phyloP scores from a whole-genome alignment of 2,888 invertebrate species.

The Mesoligia furuncula region DNA sequence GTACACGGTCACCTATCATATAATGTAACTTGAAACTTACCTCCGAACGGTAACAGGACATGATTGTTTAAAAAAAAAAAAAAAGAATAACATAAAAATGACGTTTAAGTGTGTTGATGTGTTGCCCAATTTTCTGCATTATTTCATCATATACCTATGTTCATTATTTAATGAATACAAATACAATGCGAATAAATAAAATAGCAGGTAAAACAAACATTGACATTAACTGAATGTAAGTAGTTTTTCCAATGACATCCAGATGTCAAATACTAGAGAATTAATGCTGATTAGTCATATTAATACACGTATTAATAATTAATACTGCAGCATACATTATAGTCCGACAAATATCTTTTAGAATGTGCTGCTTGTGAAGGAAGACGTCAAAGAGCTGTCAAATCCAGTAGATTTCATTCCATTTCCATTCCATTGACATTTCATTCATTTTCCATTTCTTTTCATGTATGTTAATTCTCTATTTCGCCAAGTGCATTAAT shows the following conservation, averaged over 20 bases:
- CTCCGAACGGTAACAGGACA: not conserved
- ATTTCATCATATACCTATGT: constrained; percentile 7
- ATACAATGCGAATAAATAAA: not conserved
- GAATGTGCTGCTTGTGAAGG: not conserved
- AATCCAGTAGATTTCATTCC: not conserved
- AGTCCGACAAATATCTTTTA: not conserved
- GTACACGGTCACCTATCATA: constrained; percentile 36
- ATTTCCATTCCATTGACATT: not conserved
- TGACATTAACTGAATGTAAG: not conserved
- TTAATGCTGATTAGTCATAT: constrained; percentile 4
- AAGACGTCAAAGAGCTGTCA: not conserved
- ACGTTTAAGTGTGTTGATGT: not conserved
- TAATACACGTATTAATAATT: not conserved
- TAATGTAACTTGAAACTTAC: constrained; percentile 16
- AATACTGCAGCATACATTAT: not conserved
- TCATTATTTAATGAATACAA: not conserved
- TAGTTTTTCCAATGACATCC: constrained; percentile 9
- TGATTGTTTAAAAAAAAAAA: not conserved
- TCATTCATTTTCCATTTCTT: not conserved
- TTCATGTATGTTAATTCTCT: not conserved
- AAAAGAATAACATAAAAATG: not conserved
- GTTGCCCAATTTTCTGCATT: not conserved
- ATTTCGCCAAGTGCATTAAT: not conserved
- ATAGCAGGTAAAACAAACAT: not conserved
- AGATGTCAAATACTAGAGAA: not conserved